Conservation (phyloP, 1,140 invertebrate genomes). For the Forficula auricularia region DNA sequence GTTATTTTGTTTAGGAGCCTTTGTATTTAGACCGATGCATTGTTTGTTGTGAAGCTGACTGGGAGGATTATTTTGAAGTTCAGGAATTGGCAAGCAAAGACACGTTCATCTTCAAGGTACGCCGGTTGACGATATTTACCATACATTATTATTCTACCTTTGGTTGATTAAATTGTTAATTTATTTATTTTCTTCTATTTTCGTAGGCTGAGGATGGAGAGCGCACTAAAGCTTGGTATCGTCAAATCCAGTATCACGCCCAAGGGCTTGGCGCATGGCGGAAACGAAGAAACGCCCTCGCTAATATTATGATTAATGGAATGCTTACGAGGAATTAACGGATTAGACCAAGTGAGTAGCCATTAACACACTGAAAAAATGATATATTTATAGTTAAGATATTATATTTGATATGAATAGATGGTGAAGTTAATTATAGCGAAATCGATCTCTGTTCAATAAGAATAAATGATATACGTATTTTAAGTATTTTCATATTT, state of each 20-base stretch:
- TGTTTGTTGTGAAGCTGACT: conserved; percentile 68
- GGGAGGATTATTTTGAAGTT: conserved; percentile 87
- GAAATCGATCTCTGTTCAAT: no score
- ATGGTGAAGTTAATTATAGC: no score
- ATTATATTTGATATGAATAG: no score
- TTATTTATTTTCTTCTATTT: no score
- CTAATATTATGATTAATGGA: conserved; percentile 90
- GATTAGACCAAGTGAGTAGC: no score
- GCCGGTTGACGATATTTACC: no score
- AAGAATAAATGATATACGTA: no score
- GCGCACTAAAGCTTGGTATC: conserved; percentile 73
- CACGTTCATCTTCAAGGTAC: conserved; percentile 87
- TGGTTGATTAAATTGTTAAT: no score
- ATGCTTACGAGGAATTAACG: conserved; percentile 34
- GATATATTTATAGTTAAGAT: no score
- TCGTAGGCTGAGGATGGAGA: conserved; percentile 71
- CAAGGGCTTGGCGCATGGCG: conserved; percentile 82
- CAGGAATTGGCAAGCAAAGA: conserved; percentile 85
- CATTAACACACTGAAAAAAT: no score
- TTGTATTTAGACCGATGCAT: conserved; percentile 78
- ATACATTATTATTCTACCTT: no score
- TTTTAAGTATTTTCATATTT: no score
- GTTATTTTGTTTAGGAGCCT: conserved; percentile 45
- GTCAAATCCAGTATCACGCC: conserved; percentile 72
- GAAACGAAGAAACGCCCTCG: conserved; percentile 71